Percentiles rank a stretch among this genome's conserved stretches.
Evolutionary conservation across 2,797 vertebrate genomes (phyloP).

Genomic region (Cercopithecus hamlyni): DNA sequence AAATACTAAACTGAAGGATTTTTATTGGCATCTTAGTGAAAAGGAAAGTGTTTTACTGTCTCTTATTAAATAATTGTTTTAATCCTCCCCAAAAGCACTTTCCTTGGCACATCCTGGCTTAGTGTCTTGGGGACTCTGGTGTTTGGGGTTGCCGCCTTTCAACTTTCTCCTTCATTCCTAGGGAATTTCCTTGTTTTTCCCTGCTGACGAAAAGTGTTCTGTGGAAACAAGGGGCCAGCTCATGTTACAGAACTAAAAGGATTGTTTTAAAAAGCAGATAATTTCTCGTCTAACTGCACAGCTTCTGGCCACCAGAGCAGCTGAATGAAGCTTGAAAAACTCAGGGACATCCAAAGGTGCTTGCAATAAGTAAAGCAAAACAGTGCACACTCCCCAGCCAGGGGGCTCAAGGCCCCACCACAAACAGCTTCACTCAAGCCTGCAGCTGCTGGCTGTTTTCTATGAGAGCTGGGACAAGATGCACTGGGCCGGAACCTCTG

Average conservation of each 20-base stretch:
- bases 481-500: background rate
- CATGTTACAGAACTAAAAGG: background rate
- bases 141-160: background rate
- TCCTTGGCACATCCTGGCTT: background rate
- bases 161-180: background rate
- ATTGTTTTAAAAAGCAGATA: slow-evolving; percentile 32
- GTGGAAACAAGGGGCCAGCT: background rate
- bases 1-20: background rate
- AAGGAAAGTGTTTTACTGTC: background rate
- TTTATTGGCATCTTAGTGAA: background rate
- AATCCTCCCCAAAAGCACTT: background rate
- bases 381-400: background rate
- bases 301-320: background rate
- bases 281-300: background rate
- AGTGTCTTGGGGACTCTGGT: background rate
- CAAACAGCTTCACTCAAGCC: background rate
- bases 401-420: background rate
- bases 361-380: background rate
- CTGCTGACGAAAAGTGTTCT: background rate
- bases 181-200: slow-evolving; percentile 6
- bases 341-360: background rate
- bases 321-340: background rate
- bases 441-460: background rate
- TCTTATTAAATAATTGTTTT: background rate
- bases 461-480: background rate